These are phyloP conservation scores for Darevskia mixta DNA, from an alignment of 2,797 vertebrate species.

Conservation along the genomic window DNA sequence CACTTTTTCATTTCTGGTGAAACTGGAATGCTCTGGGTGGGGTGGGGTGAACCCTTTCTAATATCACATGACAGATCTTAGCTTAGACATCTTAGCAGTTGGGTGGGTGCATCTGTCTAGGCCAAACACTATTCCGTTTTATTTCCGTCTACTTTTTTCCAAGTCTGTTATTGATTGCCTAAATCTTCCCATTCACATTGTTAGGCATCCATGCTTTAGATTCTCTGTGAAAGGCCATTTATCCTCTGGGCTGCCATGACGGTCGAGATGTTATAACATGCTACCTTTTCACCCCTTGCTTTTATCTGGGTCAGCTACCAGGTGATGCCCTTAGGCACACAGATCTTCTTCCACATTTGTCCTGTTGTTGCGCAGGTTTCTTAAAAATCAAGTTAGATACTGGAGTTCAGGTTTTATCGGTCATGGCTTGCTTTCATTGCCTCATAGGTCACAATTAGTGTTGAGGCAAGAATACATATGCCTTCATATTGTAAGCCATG, in stretches of 20 bases:
- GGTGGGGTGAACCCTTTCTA: not conserved
- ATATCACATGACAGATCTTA: not conserved
- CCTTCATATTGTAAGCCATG: conserved; percentile 65
- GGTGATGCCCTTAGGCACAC: conserved; percentile 59
- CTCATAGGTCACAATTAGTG: conserved; percentile 67
- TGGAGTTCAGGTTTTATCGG: conserved; percentile 69
- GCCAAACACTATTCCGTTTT: not conserved
- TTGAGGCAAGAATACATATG: conserved; percentile 60
- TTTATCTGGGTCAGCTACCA: conserved; percentile 61
- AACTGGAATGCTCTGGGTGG: not conserved
- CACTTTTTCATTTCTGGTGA: not conserved
- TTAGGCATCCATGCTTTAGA: conserved; percentile 53
- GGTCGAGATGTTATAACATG: conserved; percentile 45
- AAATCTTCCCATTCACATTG: conserved; percentile 30
- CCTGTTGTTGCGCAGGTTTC: conserved; percentile 50
- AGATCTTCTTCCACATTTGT: conserved; percentile 61
- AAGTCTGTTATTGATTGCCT: conserved; percentile 24
- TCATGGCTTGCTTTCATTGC: conserved; percentile 71
- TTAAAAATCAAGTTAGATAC: conserved; percentile 53
- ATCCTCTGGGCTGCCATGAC: not conserved
- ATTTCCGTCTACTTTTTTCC: not conserved
- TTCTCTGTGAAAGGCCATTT: conserved; percentile 52
- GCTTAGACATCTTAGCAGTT: not conserved
- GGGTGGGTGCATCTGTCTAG: not conserved
- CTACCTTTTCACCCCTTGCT: conserved; percentile 40